These are phyloP conservation scores for Scomber scombrus DNA, from an alignment of 2,113 vertebrate genomes.

Conservation along the genomic window DNA sequence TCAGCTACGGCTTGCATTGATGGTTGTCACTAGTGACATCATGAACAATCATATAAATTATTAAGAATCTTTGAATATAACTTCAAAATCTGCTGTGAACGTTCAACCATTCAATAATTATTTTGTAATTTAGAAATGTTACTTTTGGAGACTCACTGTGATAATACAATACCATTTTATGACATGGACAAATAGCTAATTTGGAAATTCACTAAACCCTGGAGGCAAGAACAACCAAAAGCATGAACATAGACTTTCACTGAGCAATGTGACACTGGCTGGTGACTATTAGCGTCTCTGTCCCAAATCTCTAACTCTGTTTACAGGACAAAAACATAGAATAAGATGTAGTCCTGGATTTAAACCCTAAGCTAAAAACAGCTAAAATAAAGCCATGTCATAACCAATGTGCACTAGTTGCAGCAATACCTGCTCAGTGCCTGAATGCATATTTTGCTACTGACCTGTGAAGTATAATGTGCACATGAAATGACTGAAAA, in stretches of 20 bases:
- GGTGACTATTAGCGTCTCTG: too few relatives aligned
- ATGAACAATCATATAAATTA: neutral
- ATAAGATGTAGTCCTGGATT: too few relatives aligned
- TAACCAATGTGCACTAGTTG: too few relatives aligned
- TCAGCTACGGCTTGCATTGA: neutral
- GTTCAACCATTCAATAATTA: neutral
- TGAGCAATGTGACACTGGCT: neutral
- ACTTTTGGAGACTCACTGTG: neutral
- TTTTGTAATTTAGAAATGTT: neutral
- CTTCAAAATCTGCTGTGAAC: neutral
- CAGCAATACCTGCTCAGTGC: constrained; percentile 1
- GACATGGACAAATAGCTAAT: too few relatives aligned
- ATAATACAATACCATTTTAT: neutral
- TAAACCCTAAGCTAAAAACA: too few relatives aligned
- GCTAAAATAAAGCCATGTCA: too few relatives aligned
- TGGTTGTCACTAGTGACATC: constrained; percentile 1
- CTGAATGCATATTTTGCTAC: neutral
- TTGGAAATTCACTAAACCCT: neutral
- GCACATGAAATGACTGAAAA: constrained; percentile 8
- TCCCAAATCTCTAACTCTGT: too few relatives aligned
- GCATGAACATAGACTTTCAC: too few relatives aligned
- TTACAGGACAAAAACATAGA: too few relatives aligned
- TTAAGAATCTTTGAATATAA: neutral
- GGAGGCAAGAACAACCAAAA: neutral
- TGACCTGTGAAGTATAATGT: neutral